Base-by-base conservation (phyloP, 2,888 invertebrate species). In the Pantelozetes paolii region DNA sequence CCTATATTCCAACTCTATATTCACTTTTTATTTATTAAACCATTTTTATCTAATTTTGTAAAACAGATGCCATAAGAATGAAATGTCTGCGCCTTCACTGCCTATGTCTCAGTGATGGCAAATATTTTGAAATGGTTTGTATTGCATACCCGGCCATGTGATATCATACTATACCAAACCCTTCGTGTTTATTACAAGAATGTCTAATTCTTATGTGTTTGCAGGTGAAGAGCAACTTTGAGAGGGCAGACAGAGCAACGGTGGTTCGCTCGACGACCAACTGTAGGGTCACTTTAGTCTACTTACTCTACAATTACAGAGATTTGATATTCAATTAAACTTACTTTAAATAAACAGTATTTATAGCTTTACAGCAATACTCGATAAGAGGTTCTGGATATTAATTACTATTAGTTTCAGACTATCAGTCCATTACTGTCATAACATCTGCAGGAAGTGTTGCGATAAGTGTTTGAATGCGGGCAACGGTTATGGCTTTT, bases 231-330 rank as follows among this genome's bases (percentile, higher is more conserved):
- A 98, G 98, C 0, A 99, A 99, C 84, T 99, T 98, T 83, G 98
- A 99, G 84, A 87, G 99, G 80, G 98, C 99, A 0, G 99, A 98
- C 84, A 88, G 99, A 78, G 88, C 89, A 79, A 97, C 97, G 0
- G 97, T 99, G 13, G 98, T 99, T 0, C 86, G 99, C 74, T 96
- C 98, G 2, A 92, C 94, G 2, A 98, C 95, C 77, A 97, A 94
- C 84, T 98, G 96, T 82, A 87, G 91, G 76, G 96, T 97, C 13
- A 94, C 95, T 62, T 91, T 94, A 80, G 94, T 95, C 81, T 93
- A 96, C 82, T 86, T 98, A 75, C 86, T 98, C 59, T 88, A 89
- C 78, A 93, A 92, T 84, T 99, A 96, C 82, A 93, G 91, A 81
- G 95, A 99, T 81, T 86, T 99, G 71, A 88, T 76, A 28, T 76